Percentiles rank a stretch among this genome's conserved stretches.
Conservation (phyloP, 2,797 vertebrate genomes). For the Sarcoramphus papa region DNA sequence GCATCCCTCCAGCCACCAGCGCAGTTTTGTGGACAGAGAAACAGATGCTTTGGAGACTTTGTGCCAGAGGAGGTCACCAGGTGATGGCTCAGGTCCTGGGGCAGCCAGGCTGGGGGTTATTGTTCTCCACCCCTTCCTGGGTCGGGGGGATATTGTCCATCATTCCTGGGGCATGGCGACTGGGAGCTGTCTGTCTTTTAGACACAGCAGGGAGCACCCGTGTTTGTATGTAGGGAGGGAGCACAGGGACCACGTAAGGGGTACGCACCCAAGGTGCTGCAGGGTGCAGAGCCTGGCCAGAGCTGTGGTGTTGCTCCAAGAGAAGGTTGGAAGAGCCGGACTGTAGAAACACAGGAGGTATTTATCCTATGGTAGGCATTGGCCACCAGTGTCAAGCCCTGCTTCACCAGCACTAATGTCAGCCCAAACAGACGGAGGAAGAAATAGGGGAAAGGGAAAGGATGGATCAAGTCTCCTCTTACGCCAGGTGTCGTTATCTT, state of each 20-base stretch:
- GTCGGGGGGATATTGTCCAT: neutral
- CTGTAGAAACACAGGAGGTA: neutral
- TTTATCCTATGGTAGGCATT: neutral
- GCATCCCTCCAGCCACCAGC: neutral
- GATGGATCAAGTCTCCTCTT: neutral
- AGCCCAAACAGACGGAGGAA: neutral
- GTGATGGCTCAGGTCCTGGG: neutral
- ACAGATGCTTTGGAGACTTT: neutral
- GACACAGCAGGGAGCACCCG: rapidly evolving
- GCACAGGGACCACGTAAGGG: neutral
- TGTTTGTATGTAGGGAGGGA: neutral
- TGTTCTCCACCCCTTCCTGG: rapidly evolving
- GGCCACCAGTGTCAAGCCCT: neutral
- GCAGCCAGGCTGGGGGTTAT: neutral
- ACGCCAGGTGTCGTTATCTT: neutral
- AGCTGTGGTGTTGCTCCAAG: neutral
- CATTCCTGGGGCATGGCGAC: neutral
- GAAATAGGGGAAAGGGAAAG: slow-evolving; percentile 18
- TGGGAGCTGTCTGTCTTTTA: neutral
- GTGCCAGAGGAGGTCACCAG: neutral
- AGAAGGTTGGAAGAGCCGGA: neutral
- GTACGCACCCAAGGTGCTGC: neutral
- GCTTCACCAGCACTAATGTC: neutral
- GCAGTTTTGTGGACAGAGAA: neutral
- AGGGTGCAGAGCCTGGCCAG: neutral